These are phyloP conservation scores for Anthopleura xanthogrammica DNA, from an alignment of 92 coral and sea anemone genomes.

Conservation along the genomic window DNA sequence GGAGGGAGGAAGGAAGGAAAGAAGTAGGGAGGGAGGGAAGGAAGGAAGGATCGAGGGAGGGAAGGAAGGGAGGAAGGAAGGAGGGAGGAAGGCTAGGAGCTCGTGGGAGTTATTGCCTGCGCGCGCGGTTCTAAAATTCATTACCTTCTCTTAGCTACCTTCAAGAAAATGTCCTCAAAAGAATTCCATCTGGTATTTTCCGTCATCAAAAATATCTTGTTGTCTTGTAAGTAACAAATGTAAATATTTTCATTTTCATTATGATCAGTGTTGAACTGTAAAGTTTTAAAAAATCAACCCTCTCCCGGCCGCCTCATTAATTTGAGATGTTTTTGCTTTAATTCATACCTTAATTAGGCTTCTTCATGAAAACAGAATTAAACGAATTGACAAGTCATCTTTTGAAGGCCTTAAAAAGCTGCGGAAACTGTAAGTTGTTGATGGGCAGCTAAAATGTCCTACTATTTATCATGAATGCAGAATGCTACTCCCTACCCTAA, in stretches of 20 bases:
- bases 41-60: too few relatives aligned
- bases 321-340: too few relatives aligned
- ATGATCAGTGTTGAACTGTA: too few relatives aligned
- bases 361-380: not conserved
- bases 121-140: not conserved
- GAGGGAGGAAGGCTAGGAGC: too few relatives aligned
- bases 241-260: too few relatives aligned
- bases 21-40: too few relatives aligned
- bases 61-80: too few relatives aligned
- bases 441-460: not conserved
- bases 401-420: constrained; percentile 2
- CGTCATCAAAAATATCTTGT: not conserved
- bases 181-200: not conserved
- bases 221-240: not conserved
- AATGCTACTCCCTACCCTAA: too few relatives aligned
- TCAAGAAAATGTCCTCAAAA: not conserved
- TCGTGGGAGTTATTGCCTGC: too few relatives aligned
- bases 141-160: not conserved
- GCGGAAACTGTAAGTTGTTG: not conserved
- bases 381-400: not conserved
- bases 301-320: too few relatives aligned
- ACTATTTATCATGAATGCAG: not conserved
- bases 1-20: too few relatives aligned
- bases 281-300: not conserved
- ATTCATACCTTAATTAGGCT: not conserved